These are phyloP conservation scores for Sturnira hondurensis DNA, from an alignment of 2,113 vertebrate species.

Conservation along the genomic window DNA sequence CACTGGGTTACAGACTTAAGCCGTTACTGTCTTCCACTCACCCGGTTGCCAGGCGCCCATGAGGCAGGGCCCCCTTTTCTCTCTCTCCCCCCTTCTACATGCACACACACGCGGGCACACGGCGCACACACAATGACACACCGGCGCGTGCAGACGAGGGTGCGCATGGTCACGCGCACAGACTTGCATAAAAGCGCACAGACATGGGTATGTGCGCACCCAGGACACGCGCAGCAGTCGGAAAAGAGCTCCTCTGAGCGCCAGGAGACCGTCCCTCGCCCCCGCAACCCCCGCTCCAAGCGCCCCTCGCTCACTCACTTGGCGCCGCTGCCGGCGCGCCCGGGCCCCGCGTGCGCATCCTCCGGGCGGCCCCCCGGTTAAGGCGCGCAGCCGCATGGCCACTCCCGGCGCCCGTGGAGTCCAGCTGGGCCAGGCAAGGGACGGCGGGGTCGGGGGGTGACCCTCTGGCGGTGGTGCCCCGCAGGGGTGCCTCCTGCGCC, in stretches of 20 bases:
- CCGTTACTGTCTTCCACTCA: not conserved
- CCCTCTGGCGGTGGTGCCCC: not conserved
- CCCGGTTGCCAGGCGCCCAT: not conserved
- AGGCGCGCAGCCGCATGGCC: conserved; percentile 53
- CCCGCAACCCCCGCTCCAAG: not conserved
- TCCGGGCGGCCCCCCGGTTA: conserved; percentile 5
- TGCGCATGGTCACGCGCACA: not conserved
- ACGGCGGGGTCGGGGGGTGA: not conserved
- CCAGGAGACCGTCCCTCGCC: too few species aligned
- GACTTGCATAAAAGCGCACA: not conserved
- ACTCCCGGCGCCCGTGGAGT: not conserved
- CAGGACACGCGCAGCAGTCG: fast-evolving
- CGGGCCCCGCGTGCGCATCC: not conserved
- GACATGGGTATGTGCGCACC: not conserved
- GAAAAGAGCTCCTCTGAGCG: not conserved
- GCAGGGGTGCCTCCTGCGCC: not conserved
- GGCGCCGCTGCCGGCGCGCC: not conserved
- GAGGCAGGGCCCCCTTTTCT: not conserved
- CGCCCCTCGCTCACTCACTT: conserved; percentile 27
- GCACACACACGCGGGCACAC: too few species aligned
- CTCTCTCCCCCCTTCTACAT: not conserved
- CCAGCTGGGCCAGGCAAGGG: not conserved
- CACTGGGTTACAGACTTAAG: not conserved
- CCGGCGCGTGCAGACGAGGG: not conserved
- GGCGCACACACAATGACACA: not conserved